These are phyloP conservation scores for Gonatopus flavifemur DNA, from an alignment of 1,140 invertebrate genomes.

Conservation along the genomic window DNA sequence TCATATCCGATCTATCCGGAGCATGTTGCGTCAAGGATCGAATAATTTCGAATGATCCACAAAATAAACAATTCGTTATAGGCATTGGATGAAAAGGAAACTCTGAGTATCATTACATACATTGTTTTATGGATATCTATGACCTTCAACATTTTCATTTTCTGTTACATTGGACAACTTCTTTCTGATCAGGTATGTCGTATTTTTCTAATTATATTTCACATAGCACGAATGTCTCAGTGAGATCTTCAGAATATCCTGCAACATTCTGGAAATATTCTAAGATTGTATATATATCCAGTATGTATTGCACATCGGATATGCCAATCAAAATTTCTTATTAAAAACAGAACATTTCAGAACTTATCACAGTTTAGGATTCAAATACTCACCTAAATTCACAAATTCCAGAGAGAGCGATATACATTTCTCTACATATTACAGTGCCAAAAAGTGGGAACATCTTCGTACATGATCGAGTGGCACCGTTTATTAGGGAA, in stretches of 20 bases:
- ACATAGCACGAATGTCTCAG: no score
- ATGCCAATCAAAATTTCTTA: conserved; percentile 5
- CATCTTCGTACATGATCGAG: conserved; percentile 26
- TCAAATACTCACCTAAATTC: no score
- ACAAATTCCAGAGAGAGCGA: no score
- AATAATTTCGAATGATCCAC: no score
- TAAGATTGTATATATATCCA: neutral
- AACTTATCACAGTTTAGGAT: no score
- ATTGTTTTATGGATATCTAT: conserved; percentile 18
- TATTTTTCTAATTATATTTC: conserved; percentile 3
- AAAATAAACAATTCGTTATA: no score
- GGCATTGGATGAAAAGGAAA: no score
- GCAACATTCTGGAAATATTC: neutral
- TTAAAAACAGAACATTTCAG: neutral
- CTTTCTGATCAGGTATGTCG: conserved; percentile 27
- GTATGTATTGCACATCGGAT: neutral
- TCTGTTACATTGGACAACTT: conserved; percentile 35
- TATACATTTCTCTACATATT: no score
- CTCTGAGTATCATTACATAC: no score
- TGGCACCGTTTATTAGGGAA: conserved; percentile 29
- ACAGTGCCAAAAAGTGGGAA: conserved; percentile 28
- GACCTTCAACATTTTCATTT: conserved; percentile 34
- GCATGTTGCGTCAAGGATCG: no score
- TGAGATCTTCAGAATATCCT: no score
- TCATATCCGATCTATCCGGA: no score